Percentiles rank a stretch among this genome's conserved stretches.
phyloP scores from a whole-genome alignment of 2,888 invertebrate species.

The Leuctra nigra region DNA sequence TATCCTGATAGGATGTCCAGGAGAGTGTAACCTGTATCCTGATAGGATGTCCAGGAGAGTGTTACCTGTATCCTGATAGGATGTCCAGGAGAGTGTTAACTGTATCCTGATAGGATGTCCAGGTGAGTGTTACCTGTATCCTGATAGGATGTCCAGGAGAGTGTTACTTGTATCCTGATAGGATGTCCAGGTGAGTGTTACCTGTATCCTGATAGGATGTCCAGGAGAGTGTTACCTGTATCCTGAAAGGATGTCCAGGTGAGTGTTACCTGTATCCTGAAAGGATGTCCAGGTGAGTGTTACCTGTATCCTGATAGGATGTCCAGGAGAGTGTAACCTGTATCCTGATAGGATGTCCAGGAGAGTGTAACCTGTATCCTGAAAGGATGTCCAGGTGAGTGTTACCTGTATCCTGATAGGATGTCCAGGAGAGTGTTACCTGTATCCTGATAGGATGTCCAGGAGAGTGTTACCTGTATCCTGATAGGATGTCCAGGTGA shows the following conservation, averaged over 20 bases:
- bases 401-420: slow-evolving; percentile 3
- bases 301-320: slow-evolving; percentile 10
- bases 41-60: slow-evolving; percentile 41
- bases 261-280: slow-evolving; percentile 41
- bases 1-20: slow-evolving; percentile 8
- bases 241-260: slow-evolving; percentile 3
- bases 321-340: slow-evolving; percentile 41
- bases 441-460: slow-evolving; percentile 8
- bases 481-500: neutral
- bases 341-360: slow-evolving; percentile 8
- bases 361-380: slow-evolving; percentile 41
- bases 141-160: neutral
- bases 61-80: slow-evolving; percentile 3
- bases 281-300: slow-evolving; percentile 41
- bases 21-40: slow-evolving; percentile 41
- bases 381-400: slow-evolving; percentile 41
- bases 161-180: slow-evolving; percentile 41
- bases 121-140: slow-evolving; percentile 41
- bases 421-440: slow-evolving; percentile 41
- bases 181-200: slow-evolving; percentile 41
- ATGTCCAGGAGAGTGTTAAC: slow-evolving; percentile 41
- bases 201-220: slow-evolving; percentile 11
- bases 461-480: slow-evolving; percentile 41
- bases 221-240: slow-evolving; percentile 41
- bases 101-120: slow-evolving; percentile 8